Percentiles rank a stretch among this genome's conserved stretches.
These are phyloP conservation scores for Thyatira batis DNA, from an alignment of 2,888 invertebrate species.

Conservation along the genomic window DNA sequence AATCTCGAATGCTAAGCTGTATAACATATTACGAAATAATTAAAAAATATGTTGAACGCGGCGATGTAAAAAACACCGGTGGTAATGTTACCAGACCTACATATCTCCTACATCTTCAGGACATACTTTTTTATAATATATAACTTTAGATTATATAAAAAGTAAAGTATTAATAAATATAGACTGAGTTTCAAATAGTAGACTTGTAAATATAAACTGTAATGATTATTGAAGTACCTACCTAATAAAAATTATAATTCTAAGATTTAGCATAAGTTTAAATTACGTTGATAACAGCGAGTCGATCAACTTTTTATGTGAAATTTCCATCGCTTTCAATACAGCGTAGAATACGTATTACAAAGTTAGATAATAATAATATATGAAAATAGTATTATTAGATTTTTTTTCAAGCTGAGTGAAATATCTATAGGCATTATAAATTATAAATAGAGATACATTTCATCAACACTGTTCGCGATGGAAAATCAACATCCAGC, in stretches of 20 bases:
- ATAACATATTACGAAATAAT: not conserved
- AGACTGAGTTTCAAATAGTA: constrained; percentile 64
- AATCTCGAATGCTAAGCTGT: not conserved
- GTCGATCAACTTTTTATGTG: constrained; percentile 20
- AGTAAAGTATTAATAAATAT: constrained; percentile 61
- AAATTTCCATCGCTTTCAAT: not conserved
- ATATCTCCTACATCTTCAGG: not conserved
- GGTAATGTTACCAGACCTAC: too few relatives aligned
- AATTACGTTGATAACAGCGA: constrained; percentile 34
- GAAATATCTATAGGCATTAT: not conserved
- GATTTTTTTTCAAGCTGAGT: not conserved
- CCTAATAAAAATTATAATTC: not conserved
- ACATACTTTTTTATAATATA: constrained; percentile 26
- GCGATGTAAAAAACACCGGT: too few relatives aligned
- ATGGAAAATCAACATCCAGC: not conserved
- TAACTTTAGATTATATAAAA: constrained; percentile 22
- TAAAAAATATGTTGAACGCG: not conserved
- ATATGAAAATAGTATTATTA: too few relatives aligned
- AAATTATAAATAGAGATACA: not conserved
- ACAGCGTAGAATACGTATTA: too few relatives aligned
- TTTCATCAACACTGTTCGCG: not conserved
- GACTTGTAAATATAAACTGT: constrained; percentile 54
- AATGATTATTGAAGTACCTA: constrained; percentile 2
- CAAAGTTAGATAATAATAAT: too few relatives aligned
- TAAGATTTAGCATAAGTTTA: constrained; percentile 18